Percentiles rank a stretch among this genome's conserved stretches.
phyloP scores from a whole-genome alignment of 2,113 vertebrate species.

The Pelusios castaneus region DNA sequence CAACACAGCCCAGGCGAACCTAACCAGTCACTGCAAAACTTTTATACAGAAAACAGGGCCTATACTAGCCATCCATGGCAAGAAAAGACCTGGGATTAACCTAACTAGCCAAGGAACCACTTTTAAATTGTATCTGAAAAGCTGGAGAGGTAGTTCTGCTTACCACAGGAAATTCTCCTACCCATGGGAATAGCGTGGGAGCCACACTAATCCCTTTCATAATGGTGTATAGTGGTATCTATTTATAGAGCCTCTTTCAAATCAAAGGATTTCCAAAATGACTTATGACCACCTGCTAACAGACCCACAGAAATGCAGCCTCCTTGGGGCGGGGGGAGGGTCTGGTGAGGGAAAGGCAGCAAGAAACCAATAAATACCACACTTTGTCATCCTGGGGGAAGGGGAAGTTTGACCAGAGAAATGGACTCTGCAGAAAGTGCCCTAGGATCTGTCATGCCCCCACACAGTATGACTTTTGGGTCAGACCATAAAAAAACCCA shows the following conservation, averaged over 20 bases:
- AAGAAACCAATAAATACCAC: not conserved
- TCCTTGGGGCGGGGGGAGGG: not conserved
- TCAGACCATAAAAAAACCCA: not conserved
- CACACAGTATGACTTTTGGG: not conserved
- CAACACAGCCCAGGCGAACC: not conserved
- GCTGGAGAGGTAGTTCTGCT: constrained; percentile 50
- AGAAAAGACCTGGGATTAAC: constrained; percentile 36
- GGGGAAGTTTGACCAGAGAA: not conserved
- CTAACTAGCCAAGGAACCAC: constrained; percentile 9
- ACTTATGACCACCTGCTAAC: not conserved
- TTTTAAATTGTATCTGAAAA: constrained; percentile 57
- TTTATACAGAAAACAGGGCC: not conserved
- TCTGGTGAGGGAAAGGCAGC: no score
- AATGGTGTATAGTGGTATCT: constrained; percentile 58
- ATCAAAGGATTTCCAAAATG: constrained; percentile 17
- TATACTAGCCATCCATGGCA: not conserved
- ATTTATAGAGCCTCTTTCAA: constrained; percentile 56
- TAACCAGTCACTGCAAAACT: not conserved
- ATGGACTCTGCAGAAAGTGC: fast-evolving
- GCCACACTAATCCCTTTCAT: not conserved
- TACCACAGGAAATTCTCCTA: constrained; percentile 44
- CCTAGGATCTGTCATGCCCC: not conserved
- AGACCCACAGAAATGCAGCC: not conserved
- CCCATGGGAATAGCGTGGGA: constrained; percentile 47
- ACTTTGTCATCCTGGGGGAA: fast-evolving